A percentile compares a stretch with the other conserved stretches of the same genome.
Conservation (phyloP, 1,140 invertebrate species). For the Anastrepha obliqua region DNA sequence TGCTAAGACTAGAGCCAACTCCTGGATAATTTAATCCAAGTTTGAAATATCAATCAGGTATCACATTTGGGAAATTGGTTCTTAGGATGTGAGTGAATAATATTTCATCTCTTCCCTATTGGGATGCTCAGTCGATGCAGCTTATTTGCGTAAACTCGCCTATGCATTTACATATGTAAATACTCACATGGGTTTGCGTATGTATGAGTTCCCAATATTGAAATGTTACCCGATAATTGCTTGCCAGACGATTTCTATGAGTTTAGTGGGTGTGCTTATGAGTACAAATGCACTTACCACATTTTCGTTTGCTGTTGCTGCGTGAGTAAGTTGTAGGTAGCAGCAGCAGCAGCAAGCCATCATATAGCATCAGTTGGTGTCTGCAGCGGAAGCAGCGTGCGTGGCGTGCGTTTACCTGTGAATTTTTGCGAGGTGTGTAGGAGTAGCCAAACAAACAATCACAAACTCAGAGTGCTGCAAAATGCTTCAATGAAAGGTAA, state of each 20-base stretch:
- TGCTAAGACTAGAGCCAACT: too few relatives aligned
- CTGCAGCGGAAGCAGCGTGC: conserved; percentile 34
- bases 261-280: conserved; percentile 35
- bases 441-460: neutral
- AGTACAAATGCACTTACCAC: conserved; percentile 6
- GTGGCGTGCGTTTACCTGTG: conserved; percentile 31
- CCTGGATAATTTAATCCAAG: too few relatives aligned
- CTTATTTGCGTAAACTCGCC: too few relatives aligned
- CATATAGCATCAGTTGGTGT: neutral
- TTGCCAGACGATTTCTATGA: conserved; percentile 42
- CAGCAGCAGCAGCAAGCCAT: neutral
- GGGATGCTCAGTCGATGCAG: too few relatives aligned
- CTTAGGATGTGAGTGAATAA: too few relatives aligned
- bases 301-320: conserved; percentile 6
- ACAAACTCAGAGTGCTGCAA: neutral
- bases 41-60: too few relatives aligned
- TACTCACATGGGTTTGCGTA: neutral
- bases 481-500: neutral
- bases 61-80: too few relatives aligned
- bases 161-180: neutral
- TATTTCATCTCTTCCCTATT: too few relatives aligned
- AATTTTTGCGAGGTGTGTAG: neutral
- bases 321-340: conserved; percentile 30
- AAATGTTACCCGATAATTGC: conserved; percentile 47
- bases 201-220: neutral